A percentile compares a stretch with the other conserved stretches of the same genome.
These are phyloP conservation scores for Euwallacea similis DNA, from an alignment of 1,140 invertebrate genomes.

Conservation along the genomic window DNA sequence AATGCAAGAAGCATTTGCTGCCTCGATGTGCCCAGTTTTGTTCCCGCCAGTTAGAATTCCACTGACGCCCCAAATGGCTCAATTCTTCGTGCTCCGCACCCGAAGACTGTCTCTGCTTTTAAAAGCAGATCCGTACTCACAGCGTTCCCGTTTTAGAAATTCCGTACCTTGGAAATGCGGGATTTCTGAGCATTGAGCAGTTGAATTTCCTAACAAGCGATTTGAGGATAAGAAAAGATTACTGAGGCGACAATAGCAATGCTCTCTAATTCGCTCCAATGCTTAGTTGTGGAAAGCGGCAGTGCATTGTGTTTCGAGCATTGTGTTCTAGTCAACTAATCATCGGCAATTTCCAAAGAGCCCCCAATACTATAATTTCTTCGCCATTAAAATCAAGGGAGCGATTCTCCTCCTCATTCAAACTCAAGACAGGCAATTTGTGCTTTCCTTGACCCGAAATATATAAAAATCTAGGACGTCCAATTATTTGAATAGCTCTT, in stretches of 20 bases:
- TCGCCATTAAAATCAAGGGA: neutral
- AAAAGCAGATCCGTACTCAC: too few relatives aligned
- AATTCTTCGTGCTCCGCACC: too few relatives aligned
- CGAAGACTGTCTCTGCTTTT: too few relatives aligned
- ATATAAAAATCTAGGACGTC: constrained; percentile 6
- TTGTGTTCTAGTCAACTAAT: neutral
- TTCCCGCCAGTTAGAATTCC: too few relatives aligned
- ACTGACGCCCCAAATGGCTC: too few relatives aligned
- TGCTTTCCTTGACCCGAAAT: neutral
- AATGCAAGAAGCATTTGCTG: too few relatives aligned
- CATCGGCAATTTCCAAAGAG: neutral
- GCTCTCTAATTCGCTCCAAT: neutral
- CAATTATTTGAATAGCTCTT: constrained; percentile 27
- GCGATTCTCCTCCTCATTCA: neutral
- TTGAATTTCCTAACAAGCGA: neutral
- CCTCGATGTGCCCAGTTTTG: too few relatives aligned
- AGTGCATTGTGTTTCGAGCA: neutral
- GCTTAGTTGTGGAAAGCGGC: neutral
- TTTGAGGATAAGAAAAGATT: neutral
- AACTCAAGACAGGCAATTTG: neutral
- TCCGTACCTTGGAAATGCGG: too few relatives aligned
- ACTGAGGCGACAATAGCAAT: neutral
- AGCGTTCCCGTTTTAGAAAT: too few relatives aligned
- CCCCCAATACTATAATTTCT: neutral
- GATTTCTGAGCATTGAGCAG: too few relatives aligned